These are phyloP conservation scores for Muraenolepis orangiensis DNA, from an alignment of 2,797 vertebrate species.

Conservation along the genomic window DNA sequence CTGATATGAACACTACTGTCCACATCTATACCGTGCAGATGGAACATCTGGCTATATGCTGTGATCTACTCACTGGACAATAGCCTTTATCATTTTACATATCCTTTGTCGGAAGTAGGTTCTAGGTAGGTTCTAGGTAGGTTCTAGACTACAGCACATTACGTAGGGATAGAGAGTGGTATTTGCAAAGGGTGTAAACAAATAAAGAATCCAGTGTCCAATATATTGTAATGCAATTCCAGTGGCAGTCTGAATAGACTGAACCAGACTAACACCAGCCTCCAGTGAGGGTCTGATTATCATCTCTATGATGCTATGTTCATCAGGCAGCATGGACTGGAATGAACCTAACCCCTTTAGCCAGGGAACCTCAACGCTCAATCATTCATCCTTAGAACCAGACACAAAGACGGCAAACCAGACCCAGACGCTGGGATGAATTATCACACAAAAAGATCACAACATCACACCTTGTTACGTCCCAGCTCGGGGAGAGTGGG, in stretches of 20 bases:
- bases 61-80: neutral
- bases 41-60: neutral
- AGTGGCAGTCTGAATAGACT: neutral
- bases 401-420: constrained; percentile 11
- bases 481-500: too few relatives aligned
- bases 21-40: neutral
- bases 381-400: constrained; percentile 24
- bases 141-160: neutral
- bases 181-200: neutral
- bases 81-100: neutral
- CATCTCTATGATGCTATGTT: neutral
- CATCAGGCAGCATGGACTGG: neutral
- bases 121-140: too few relatives aligned
- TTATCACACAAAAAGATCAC: too few relatives aligned
- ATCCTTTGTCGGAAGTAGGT: neutral
- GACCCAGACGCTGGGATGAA: neutral
- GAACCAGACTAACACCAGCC: neutral
- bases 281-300: too few relatives aligned
- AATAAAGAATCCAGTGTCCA: neutral
- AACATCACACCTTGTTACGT: too few relatives aligned
- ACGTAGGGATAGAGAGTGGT: neutral
- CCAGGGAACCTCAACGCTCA: neutral
- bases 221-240: neutral
- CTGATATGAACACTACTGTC: too few relatives aligned
- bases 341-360: neutral